Evolutionary conservation across 1,140 invertebrate species (phyloP), one percentile per base, ranked within the genome.

Genomic region (Achroia grisella): DNA sequence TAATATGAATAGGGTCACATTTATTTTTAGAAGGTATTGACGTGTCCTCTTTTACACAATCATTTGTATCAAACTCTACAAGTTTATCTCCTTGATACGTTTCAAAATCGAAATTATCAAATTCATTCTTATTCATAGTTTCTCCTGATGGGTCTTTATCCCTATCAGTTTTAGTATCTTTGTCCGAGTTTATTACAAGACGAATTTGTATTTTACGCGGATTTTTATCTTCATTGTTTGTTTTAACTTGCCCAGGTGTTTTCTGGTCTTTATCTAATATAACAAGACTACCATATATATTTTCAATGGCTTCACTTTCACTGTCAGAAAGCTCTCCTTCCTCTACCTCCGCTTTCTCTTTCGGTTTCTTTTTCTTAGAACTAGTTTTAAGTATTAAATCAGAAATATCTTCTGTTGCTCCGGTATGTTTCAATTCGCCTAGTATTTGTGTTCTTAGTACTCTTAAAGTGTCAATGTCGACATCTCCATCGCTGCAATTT

Each of bases 241-340:
- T 30, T 52, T 54, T 54, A 10, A 4, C 10, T 14, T 39, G 56
- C 41, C 5, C 48, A 11, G 36, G 12, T 39, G 50, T 39, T 15
- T 48, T 40, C 45, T 76, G 66, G 12, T 70, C 64, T 65, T 74
- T 69, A 44, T 78, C 65, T 17, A 71, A 54, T 12, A 73, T 46
- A 0, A 67, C 51, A 13, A 68, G 34, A 41, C 79, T 88, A 11
- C 86, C 82, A 52, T 75, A 79, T 48, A 81, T 56, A 37, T 68
- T 63, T 57, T 75, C 71, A 51, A 87, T 82, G 29, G 74, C 62
- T 60, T 87, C 83, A 59, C 80, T 85, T 52, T 88, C 84, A 56
- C 84, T 85, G 35, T 85, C 81, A 11, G 81, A 80, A 31, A 86
- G 44, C 60, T 87, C 80, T 1, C 84, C 81, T 56, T 87, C 85